Evolutionary conservation across 2,888 invertebrate species (phyloP), one percentile per base, ranked within the genome.

Genomic region (Euclidia mi): DNA sequence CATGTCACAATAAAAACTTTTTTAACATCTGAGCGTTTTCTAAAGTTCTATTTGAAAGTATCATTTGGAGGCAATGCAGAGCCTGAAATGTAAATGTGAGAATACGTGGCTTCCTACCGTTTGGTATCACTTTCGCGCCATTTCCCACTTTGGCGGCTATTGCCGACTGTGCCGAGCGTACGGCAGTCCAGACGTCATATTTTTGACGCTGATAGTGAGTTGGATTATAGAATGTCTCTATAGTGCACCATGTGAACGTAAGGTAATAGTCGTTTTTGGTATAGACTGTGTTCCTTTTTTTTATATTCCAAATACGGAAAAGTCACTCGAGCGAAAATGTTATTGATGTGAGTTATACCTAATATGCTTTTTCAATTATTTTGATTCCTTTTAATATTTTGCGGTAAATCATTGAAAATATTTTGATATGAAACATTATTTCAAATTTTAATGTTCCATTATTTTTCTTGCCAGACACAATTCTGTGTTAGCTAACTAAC

Each of bases 151-250:
- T 45, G 44, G 44, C 20, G 48, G 49, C n/a, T n/a, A n/a, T n/a
- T n/a, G 48, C 31, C 37, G 38, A 48, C 43, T 43, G n/a, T 32
- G 6, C 10, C 18, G 35, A 11, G 32, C 14, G 38, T 41, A 3
- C 53, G 50, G 47, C 44, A 41, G 71, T 72, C 71, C 70, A 72
- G 71, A 72, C 74, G 52, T 51, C 58, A 66, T 72, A 72, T 70
- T 61, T 71, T 60, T 58, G 59, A 58, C 44, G 31, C 52, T 51
- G 55, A 71, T 72, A 73, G 44, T 38, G 50, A 50, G 7, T 43
- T 25, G 70, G 62, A 53, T 53, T 71, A 69, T 57, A 56, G 56
- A 60, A 69, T 46, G 45, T 48, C 40, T 25, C 49, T 42, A 55
- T 51, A 46, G n/a, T 11, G 51, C 18, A 41, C 38, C 44, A 47